Evolutionary conservation across 2,113 vertebrate genomes (phyloP).

Genomic region (Bungarus multicinctus): DNA sequence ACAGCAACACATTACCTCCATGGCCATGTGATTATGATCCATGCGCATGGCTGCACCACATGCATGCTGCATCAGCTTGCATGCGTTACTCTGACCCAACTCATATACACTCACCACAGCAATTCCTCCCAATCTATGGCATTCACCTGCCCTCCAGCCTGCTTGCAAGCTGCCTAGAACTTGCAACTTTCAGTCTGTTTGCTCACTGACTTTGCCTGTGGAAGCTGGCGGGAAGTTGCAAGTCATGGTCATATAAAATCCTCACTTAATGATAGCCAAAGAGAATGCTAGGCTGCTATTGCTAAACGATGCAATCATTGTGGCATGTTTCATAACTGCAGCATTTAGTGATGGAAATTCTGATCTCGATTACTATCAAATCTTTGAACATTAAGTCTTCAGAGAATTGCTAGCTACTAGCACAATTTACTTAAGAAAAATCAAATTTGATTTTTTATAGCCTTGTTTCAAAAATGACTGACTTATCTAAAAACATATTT

Average conservation of each 20-base stretch:
- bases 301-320: neutral
- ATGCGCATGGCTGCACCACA: neutral
- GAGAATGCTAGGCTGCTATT: neutral
- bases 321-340: neutral
- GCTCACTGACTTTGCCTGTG: neutral
- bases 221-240: neutral
- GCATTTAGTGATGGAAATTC: neutral
- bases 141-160: neutral
- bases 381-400: neutral
- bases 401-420: neutral
- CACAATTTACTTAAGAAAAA: neutral
- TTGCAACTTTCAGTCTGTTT: neutral
- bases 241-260: neutral
- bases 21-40: neutral
- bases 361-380: neutral
- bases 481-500: neutral
- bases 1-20: neutral
- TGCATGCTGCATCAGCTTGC: neutral
- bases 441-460: neutral
- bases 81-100: neutral
- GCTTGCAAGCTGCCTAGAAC: neutral
- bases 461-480: neutral
- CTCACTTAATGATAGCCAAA: neutral
- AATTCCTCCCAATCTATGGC: neutral
- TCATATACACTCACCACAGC: neutral